A percentile compares a stretch with the other conserved stretches of the same genome.
Evolutionary conservation across 2,797 vertebrate species (phyloP).

Genomic region (Craterocephalus amniculus): DNA sequence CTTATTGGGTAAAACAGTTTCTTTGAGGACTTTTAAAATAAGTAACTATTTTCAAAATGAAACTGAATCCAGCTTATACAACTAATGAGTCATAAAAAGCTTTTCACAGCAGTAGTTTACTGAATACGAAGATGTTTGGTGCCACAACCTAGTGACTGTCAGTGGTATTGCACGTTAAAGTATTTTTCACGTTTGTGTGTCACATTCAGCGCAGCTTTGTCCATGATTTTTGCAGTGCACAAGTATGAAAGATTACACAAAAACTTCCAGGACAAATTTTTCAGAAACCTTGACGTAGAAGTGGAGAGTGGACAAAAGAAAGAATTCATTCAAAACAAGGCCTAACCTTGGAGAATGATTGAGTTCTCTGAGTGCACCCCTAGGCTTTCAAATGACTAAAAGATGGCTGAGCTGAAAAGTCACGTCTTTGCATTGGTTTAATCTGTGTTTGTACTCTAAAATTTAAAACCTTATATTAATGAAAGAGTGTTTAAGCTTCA

Average conservation of each 20-base stretch:
- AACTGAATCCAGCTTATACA: neutral
- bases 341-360: neutral
- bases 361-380: neutral
- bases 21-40: neutral
- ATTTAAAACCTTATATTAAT: neutral
- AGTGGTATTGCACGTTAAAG: neutral
- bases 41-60: neutral
- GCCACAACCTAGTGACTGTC: neutral
- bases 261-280: neutral
- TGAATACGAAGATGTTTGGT: neutral
- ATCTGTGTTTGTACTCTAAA: neutral
- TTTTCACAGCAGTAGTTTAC: neutral
- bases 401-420: neutral
- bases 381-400: neutral
- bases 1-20: neutral
- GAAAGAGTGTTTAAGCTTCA: neutral
- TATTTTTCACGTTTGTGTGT: neutral
- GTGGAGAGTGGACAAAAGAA: neutral
- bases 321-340: neutral
- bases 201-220: neutral
- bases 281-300: neutral
- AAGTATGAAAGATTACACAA: neutral
- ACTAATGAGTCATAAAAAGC: neutral
- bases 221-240: neutral
- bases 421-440: neutral